Evolutionary conservation across 2,888 invertebrate genomes (phyloP), one percentile per base, ranked within the genome.

Genomic region (Heliconius cydno): DNA sequence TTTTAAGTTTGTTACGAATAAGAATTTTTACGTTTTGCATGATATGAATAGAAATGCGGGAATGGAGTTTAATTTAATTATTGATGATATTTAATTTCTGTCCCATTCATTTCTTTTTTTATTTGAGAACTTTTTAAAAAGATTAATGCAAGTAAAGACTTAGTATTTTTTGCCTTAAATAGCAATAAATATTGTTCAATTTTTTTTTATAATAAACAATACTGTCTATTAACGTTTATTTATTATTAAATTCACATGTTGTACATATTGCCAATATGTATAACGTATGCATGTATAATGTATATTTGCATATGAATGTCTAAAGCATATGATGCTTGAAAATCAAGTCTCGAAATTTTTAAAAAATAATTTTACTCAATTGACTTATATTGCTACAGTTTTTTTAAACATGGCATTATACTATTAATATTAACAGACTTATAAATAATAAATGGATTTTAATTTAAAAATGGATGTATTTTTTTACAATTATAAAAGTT

Each of bases 1-100:
- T 85, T 85, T 83, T 81, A 84, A 83, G 84, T 81, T 52, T 71
- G 83, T 79, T 83, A 70, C 66, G 30, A 76, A 68, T 78, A 73
- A 46, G 73, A 63, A 3, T 71, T 66, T 57, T 57, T 57, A 57
- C 46, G 19, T 41, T 68, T 25, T 68, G 68, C 38, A 68, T 68
- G 68, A 25, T 41, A 68, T 13, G 41, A 25, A 25, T 38, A 68
- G 38, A 68, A n/a, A 6, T 38, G 38, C 10, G 38, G 68, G 68
- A 38, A n/a, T 67, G 38, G 68, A 25, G 12, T 22, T 57, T 57
- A 57, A 57, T 57, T 22, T 57, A 12, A 63, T 63, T 63, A 63
- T 63, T 57, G 22, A 63, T 63, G 3, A 63, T 63, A 63, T 63
- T 60, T 25, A 60, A 63, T 63, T 63, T 63, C 10, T 63, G 57